Evolutionary conservation across 2,888 invertebrate species (phyloP).

Genomic region (Macrosoma leucophasiata): DNA sequence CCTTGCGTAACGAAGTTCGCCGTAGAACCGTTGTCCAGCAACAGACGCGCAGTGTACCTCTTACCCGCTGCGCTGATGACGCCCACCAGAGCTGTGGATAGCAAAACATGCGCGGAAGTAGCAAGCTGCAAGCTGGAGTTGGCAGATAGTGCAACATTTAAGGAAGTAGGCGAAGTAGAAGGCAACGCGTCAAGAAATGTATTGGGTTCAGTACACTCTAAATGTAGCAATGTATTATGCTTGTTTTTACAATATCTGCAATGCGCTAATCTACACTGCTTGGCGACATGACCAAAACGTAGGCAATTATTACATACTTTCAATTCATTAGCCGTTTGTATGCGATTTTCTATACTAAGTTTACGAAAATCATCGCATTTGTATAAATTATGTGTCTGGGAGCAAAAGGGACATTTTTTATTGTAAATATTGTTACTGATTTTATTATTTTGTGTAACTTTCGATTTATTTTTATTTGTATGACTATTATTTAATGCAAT

Average conservation of each 20-base stretch:
- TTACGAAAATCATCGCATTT: conserved; percentile 7
- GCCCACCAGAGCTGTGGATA: conserved; percentile 26
- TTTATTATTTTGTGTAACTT: no score
- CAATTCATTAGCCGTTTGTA: conserved; percentile 5
- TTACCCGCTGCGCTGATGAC: conserved; percentile 3
- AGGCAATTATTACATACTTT: conserved; percentile 15
- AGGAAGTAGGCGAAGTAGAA: no score
- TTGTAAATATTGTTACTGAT: no score
- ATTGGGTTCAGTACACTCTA: conserved; percentile 1
- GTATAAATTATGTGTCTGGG: conserved; percentile 7
- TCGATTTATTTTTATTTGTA: not conserved
- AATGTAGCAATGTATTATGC: conserved; percentile 12
- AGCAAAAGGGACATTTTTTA: conserved; percentile 8
- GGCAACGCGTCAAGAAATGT: not conserved
- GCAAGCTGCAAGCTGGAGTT: no score
- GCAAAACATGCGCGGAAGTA: conserved; percentile 10
- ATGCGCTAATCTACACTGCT: conserved; percentile 1
- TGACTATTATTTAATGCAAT: not conserved
- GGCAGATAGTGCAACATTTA: not conserved
- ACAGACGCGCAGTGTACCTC: not conserved
- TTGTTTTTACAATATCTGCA: conserved; percentile 12
- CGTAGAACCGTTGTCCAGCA: conserved; percentile 18
- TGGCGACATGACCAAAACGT: conserved; percentile 8
- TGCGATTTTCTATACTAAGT: conserved; percentile 4
- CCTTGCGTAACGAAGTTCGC: conserved; percentile 16